Evolutionary conservation across 2,888 invertebrate genomes (phyloP).

Genomic region (Iselma pallidipennis): DNA sequence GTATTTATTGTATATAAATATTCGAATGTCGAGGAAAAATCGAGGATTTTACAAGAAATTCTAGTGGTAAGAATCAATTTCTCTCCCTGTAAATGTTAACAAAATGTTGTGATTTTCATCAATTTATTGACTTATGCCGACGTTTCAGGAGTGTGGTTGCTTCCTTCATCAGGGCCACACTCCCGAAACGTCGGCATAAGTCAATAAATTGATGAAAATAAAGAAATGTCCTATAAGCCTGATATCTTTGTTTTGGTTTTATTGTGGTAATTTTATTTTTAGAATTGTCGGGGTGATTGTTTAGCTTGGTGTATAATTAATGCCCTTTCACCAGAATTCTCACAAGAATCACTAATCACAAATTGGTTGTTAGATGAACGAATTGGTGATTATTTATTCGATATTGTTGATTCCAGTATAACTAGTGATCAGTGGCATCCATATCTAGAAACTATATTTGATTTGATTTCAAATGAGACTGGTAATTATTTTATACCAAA

Average conservation of each 20-base stretch:
- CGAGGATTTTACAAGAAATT: slow-evolving; percentile 61
- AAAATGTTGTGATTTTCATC: too few relatives aligned
- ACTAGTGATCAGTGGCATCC: slow-evolving; percentile 39
- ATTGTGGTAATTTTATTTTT: slow-evolving; percentile 6
- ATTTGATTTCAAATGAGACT: slow-evolving; percentile 36
- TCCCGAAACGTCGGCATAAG: too few relatives aligned
- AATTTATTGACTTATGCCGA: too few relatives aligned
- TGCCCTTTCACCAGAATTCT: slow-evolving; percentile 57
- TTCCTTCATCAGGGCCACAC: too few relatives aligned
- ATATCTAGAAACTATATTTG: slow-evolving; percentile 48
- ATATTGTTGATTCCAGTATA: slow-evolving; percentile 49
- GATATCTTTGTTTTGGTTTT: not conserved
- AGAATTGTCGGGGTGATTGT: slow-evolving; percentile 42
- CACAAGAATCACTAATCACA: slow-evolving; percentile 51
- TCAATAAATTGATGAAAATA: too few relatives aligned
- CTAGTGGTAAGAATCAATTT: slow-evolving; percentile 54
- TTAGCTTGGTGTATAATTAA: slow-evolving; percentile 56
- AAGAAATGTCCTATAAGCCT: too few relatives aligned
- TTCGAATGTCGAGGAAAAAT: slow-evolving; percentile 60
- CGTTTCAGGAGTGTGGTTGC: too few relatives aligned
- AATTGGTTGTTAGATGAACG: slow-evolving; percentile 57
- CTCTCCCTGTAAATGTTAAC: too few relatives aligned
- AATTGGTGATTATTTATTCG: slow-evolving; percentile 55
- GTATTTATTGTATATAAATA: slow-evolving; percentile 65
- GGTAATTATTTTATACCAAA: too few relatives aligned